phyloP scores from a whole-genome alignment of 2,797 vertebrate genomes.

The Cottoperca gobio region DNA sequence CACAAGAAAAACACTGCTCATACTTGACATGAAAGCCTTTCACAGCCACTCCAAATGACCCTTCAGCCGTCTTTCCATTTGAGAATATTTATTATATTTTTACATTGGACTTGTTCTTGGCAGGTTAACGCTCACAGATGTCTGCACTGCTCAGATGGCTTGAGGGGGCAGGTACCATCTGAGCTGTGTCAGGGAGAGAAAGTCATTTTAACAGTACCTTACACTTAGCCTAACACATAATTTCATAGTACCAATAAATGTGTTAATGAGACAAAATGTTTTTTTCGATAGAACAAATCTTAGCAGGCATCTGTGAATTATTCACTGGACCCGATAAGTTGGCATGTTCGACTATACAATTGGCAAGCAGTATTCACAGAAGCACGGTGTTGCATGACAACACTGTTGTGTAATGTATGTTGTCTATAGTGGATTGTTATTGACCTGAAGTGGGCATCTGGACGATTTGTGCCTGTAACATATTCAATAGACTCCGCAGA shows the following conservation, averaged over 20 bases:
- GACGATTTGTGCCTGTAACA: slow-evolving; percentile 36
- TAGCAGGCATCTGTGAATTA: slow-evolving; percentile 77
- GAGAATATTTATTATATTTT: slow-evolving; percentile 78
- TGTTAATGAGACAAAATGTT: slow-evolving; percentile 84
- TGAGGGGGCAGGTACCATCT: slow-evolving; percentile 87
- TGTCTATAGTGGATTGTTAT: slow-evolving; percentile 35
- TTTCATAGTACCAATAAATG: slow-evolving; percentile 80
- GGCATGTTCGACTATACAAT: slow-evolving; percentile 54
- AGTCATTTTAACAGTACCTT: slow-evolving; percentile 82
- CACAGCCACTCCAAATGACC: slow-evolving; percentile 68
- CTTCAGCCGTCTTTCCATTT: slow-evolving; percentile 70
- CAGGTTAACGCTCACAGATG: slow-evolving; percentile 83
- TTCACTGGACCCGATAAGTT: slow-evolving; percentile 75
- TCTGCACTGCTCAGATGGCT: slow-evolving; percentile 85
- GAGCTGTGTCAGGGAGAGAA: slow-evolving; percentile 80
- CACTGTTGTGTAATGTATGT: slow-evolving; percentile 47
- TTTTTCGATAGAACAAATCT: slow-evolving; percentile 74
- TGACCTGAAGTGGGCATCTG: slow-evolving; percentile 31
- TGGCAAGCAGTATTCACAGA: slow-evolving; percentile 54
- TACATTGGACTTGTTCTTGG: slow-evolving; percentile 81
- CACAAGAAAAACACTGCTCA: slow-evolving; percentile 67
- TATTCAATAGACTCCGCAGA: slow-evolving; percentile 15
- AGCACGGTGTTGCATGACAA: slow-evolving; percentile 53
- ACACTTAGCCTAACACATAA: slow-evolving; percentile 80
- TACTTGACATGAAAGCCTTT: slow-evolving; percentile 67